Conservation (phyloP, 1,140 invertebrate species). For the Chlorops oryzae region DNA sequence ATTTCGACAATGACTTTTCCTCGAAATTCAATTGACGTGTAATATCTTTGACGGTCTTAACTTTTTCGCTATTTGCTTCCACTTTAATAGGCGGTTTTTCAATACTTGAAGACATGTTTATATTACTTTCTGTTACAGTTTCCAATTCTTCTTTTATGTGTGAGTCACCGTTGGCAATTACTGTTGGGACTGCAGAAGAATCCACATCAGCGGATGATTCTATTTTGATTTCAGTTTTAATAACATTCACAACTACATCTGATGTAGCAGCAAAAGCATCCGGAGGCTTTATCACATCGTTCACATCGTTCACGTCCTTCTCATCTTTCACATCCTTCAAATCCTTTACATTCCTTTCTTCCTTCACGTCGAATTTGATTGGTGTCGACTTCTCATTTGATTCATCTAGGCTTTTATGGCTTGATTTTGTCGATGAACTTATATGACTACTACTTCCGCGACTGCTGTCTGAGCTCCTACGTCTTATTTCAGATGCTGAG, state of each 20-base stretch:
- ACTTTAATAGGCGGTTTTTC: slow-evolving; percentile 7
- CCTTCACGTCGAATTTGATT: neutral
- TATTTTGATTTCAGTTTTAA: neutral
- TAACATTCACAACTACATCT: neutral
- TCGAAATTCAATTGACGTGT: slow-evolving; percentile 35
- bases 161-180: neutral
- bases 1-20: neutral
- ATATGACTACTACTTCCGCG: slow-evolving; percentile 34
- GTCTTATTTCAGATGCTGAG: slow-evolving; percentile 33
- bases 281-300: neutral
- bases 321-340: neutral
- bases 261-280: neutral
- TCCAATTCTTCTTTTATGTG: neutral
- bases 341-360: neutral
- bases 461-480: slow-evolving; percentile 39
- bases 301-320: neutral
- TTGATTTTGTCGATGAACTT: slow-evolving; percentile 16
- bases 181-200: neutral
- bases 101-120: slow-evolving; percentile 16
- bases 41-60: slow-evolving; percentile 38
- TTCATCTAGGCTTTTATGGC: neutral
- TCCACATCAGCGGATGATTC: too few relatives aligned
- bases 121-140: slow-evolving; percentile 16
- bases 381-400: neutral
- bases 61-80: neutral